phyloP scores from a whole-genome alignment of 2,113 vertebrate genomes.

The Aleadryas rufinucha region DNA sequence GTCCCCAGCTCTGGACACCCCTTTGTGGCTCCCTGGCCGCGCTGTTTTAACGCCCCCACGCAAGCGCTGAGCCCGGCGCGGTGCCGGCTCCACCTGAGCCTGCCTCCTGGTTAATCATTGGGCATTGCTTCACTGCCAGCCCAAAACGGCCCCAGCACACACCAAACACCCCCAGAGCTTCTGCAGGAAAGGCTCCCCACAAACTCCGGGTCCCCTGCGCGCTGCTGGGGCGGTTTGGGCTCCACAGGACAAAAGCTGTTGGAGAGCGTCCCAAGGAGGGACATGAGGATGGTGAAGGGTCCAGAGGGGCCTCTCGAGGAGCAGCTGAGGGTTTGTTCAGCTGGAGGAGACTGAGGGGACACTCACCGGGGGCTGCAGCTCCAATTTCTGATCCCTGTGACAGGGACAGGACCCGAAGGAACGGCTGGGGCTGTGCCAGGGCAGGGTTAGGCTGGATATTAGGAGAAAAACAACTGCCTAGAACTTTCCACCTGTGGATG shows the following conservation, averaged over 20 bases:
- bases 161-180: accelerated
- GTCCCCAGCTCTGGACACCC: background rate
- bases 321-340: background rate
- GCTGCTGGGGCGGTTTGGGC: accelerated
- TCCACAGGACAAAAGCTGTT: accelerated
- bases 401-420: background rate
- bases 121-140: background rate
- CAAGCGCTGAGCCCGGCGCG: background rate
- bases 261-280: background rate
- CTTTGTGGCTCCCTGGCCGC: background rate
- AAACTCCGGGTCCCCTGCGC: accelerated
- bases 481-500: background rate
- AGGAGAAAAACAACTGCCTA: background rate
- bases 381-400: background rate
- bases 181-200: background rate
- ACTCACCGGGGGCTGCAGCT: background rate
- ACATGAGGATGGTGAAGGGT: background rate
- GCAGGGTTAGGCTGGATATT: background rate
- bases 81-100: background rate
- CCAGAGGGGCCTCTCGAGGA: background rate
- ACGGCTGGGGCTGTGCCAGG: background rate
- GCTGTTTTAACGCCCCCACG: background rate
- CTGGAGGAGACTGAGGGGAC: background rate
- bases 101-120: background rate
- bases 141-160: background rate